These are phyloP conservation scores for Stegastes partitus DNA, from an alignment of 2,113 vertebrate species.

Conservation along the genomic window DNA sequence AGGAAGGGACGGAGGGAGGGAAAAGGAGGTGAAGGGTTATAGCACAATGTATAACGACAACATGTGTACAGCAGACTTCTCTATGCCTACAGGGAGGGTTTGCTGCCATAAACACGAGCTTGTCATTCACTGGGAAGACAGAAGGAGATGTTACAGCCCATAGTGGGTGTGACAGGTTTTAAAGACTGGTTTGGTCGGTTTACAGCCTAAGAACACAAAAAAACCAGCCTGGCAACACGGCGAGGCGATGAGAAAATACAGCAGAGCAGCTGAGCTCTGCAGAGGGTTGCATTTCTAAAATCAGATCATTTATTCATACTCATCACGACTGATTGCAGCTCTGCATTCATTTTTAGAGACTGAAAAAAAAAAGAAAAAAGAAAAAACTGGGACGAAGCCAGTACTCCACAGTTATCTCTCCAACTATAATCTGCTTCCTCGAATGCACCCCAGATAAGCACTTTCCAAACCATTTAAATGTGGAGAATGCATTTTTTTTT, in stretches of 20 bases:
- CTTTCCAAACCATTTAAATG: slow-evolving; percentile 12
- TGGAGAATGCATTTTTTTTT: slow-evolving; percentile 23
- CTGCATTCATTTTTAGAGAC: slow-evolving; percentile 3
- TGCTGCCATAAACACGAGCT: slow-evolving; percentile 61
- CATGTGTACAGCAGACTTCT: slow-evolving; percentile 39
- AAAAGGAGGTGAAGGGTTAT: slow-evolving; percentile 59
- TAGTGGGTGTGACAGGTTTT: slow-evolving; percentile 64
- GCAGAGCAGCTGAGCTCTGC: slow-evolving; percentile 30
- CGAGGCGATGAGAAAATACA: slow-evolving; percentile 18
- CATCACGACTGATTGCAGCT: slow-evolving; percentile 35
- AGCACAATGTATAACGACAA: slow-evolving; percentile 12
- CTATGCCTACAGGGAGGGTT: slow-evolving; percentile 51
- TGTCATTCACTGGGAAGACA: slow-evolving; percentile 65
- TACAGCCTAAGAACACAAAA: slow-evolving; percentile 39
- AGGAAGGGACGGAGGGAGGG: slow-evolving; percentile 30
- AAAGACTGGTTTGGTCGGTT: slow-evolving; percentile 79
- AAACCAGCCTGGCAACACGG: slow-evolving; percentile 52
- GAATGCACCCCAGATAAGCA: slow-evolving; percentile 24
- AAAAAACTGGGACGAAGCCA: background rate
- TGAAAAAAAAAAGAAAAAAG: background rate
- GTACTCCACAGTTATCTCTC: slow-evolving; percentile 10
- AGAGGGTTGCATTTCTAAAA: slow-evolving; percentile 10
- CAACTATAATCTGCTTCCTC: slow-evolving; percentile 35
- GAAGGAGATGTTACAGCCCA: slow-evolving; percentile 55
- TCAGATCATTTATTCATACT: slow-evolving; percentile 36